A percentile compares a stretch with the other conserved stretches of the same genome.
Evolutionary conservation across 2,797 vertebrate genomes (phyloP).

Genomic region (Sarcophilus harrisii): DNA sequence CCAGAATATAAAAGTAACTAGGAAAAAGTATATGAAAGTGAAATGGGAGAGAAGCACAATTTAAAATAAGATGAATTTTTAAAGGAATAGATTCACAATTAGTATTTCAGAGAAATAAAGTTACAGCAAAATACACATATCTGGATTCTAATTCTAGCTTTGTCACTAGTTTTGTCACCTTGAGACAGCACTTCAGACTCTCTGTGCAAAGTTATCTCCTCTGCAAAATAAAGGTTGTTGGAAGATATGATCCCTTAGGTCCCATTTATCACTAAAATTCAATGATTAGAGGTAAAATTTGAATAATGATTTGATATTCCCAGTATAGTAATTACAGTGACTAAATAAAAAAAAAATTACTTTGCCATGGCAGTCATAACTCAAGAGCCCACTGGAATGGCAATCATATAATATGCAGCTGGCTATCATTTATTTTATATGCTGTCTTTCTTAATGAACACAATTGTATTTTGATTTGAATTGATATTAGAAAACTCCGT

Average conservation of each 20-base stretch:
- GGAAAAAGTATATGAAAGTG: background rate
- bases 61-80: background rate
- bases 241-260: background rate
- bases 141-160: background rate
- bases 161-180: background rate
- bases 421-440: background rate
- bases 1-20: too few relatives aligned
- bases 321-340: rapidly evolving
- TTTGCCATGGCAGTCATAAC: rapidly evolving
- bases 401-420: rapidly evolving
- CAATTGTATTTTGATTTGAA: background rate
- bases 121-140: background rate
- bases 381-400: background rate
- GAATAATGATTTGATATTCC: background rate
- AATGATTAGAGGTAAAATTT: rapidly evolving
- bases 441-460: rapidly evolving
- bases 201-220: background rate
- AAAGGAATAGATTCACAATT: background rate
- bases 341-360: background rate
- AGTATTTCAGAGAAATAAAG: background rate
- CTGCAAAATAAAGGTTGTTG: background rate
- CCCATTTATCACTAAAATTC: too few relatives aligned
- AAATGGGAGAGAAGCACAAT: background rate
- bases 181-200: background rate
- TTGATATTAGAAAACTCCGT: background rate